phyloP scores from a whole-genome alignment of 2,113 vertebrate genomes.

The Microtus montanus region DNA sequence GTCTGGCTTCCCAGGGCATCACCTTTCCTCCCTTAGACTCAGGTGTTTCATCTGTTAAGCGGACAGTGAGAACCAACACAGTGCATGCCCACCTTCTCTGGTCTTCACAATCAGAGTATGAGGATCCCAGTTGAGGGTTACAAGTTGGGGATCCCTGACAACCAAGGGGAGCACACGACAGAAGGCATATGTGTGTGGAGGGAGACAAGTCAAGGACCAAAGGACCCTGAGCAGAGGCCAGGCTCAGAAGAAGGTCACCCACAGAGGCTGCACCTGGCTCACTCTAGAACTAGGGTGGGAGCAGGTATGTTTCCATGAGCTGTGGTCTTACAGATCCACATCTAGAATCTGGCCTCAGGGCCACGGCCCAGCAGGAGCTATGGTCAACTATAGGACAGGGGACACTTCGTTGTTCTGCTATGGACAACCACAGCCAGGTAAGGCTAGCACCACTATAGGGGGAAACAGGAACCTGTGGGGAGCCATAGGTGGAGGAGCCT shows the following conservation, averaged over 20 bases:
- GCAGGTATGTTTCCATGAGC: not conserved
- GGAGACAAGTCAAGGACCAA: not conserved
- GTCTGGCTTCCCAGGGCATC: not conserved
- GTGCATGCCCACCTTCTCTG: not conserved
- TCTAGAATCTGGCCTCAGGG: not conserved
- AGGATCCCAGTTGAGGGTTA: not conserved
- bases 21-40: not conserved
- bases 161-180: not conserved
- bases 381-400: not conserved
- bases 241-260: not conserved
- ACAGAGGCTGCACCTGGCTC: too few species aligned
- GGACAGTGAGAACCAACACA: not conserved
- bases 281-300: not conserved
- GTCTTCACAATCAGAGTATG: not conserved
- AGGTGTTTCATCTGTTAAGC: not conserved
- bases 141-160: not conserved
- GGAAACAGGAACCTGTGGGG: not conserved
- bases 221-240: too few species aligned
- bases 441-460: rapidly evolving
- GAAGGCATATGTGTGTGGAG: rapidly evolving
- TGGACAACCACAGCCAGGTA: not conserved
- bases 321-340: not conserved
- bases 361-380: not conserved
- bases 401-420: rapidly evolving
- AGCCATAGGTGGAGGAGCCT: rapidly evolving